Base-by-base conservation (phyloP, 2,797 vertebrate species). In the Microtus obscurus region DNA sequence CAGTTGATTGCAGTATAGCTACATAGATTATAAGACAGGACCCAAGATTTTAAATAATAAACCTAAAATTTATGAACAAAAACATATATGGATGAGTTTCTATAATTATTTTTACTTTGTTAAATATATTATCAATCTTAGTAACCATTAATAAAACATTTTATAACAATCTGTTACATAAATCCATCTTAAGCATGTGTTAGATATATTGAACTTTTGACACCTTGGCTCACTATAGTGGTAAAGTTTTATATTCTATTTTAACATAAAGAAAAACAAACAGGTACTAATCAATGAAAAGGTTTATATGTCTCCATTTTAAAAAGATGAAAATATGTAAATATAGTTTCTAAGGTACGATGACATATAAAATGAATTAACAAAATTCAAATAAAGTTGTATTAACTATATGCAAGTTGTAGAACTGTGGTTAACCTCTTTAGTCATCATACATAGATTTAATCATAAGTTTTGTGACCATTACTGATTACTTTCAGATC, bases 211-310 rank as follows among this genome's bases (percentile, higher is more conserved):
- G 78, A 86, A 11, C 25, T 56, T 6, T 82, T 86, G 11, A 77
- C 76, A 88, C 29, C 8, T 21, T 53, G 12, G 0, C 6, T 90
- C 23, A 87, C 3, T 11, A 45, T 0, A 89, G 21, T 56, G 56
- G 61, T 65, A 48, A 63, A 51, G 4, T 37, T 71, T 53, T 69
- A 76, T 51, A 43, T 7, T 6, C 19, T 90, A 45, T 16, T 92
- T 89, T 87, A 90, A 90, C 14, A 45, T 25, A 31, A 95, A 31
- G 13, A 85, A 86, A 94, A 93, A 90, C 11, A 73, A 40, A 2
- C 19, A 73, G 81, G 17, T 16, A 59, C 48, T 48, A 5, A 73
- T 73, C 21, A 80, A 90, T 76, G 5, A 74, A 5, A 63, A 14
- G 4, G 34, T 23, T 23, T 85, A 81, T 86, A 43, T 34, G 11